These are phyloP conservation scores for Steatornis caripensis DNA, from an alignment of 2,113 vertebrate species.

Conservation along the genomic window DNA sequence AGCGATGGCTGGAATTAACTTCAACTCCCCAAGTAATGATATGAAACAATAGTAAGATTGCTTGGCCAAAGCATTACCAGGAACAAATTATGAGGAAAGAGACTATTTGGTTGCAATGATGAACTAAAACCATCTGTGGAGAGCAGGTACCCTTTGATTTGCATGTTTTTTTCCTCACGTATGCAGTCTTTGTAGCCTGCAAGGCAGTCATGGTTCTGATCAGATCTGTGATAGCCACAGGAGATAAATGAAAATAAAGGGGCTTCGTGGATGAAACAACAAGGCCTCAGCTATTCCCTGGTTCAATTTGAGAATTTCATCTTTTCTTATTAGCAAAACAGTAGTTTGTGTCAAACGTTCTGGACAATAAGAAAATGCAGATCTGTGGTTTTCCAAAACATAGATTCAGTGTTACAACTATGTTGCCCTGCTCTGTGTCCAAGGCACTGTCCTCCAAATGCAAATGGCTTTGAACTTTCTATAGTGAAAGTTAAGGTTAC, in stretches of 20 bases:
- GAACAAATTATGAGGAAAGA: slow-evolving; percentile 61
- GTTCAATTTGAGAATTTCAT: background rate
- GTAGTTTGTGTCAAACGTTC: background rate
- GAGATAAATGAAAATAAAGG: slow-evolving; percentile 31
- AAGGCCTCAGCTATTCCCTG: slow-evolving; percentile 1
- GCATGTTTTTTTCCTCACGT: background rate
- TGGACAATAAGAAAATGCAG: slow-evolving; percentile 52
- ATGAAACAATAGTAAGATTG: background rate
- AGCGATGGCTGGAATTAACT: slow-evolving; percentile 57
- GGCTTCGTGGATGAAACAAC: background rate
- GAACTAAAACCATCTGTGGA: slow-evolving; percentile 55
- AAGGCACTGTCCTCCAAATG: slow-evolving; percentile 36
- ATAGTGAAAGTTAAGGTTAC: background rate
- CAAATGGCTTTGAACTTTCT: slow-evolving; percentile 61
- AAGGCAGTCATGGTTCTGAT: background rate
- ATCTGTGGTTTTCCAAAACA: background rate
- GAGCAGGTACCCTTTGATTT: slow-evolving; percentile 35
- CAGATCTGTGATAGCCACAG: background rate
- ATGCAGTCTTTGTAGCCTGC: background rate
- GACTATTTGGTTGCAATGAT: slow-evolving; percentile 58
- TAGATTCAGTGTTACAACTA: background rate
- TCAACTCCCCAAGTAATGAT: slow-evolving; percentile 24
- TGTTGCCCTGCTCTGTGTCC: background rate
- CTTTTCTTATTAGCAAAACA: background rate
- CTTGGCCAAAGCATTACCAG: slow-evolving; percentile 52